These are phyloP conservation scores for Leptogaster cylindrica DNA, from an alignment of 2,888 invertebrate genomes.

Conservation along the genomic window DNA sequence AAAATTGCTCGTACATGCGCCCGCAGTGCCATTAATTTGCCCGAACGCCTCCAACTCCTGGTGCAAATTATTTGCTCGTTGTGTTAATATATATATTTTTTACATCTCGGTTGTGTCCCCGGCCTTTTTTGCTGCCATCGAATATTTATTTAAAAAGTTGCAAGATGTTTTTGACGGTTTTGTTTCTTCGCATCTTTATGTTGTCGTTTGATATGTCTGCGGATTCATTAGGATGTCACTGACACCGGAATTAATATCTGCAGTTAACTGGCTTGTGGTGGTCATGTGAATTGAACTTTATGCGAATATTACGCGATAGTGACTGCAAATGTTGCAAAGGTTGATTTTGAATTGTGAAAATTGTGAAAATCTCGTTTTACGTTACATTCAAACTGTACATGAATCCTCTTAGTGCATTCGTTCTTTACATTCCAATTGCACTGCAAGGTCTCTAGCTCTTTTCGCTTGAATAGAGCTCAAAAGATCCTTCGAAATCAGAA, in stretches of 20 bases:
- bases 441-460: constrained; percentile 4
- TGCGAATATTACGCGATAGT: not conserved
- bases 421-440: constrained; percentile 7
- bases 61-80: constrained; percentile 35
- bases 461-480: constrained; percentile 19
- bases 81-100: constrained; percentile 10
- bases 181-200: not conserved
- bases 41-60: constrained; percentile 38
- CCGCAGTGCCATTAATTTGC: constrained; percentile 37
- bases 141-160: constrained; percentile 16
- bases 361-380: too few relatives aligned
- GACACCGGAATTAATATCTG: constrained; percentile 40
- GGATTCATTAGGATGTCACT: constrained; percentile 40
- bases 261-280: constrained; percentile 44
- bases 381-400: too few relatives aligned
- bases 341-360: not conserved
- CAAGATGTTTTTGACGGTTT: constrained; percentile 2
- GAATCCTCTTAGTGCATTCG: not conserved
- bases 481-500: constrained; percentile 18
- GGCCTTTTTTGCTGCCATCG: not conserved
- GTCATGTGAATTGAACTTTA: constrained; percentile 42
- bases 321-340: not conserved
- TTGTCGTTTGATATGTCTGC: constrained; percentile 23
- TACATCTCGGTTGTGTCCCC: not conserved
- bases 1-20: constrained; percentile 41